Percentiles rank a stretch among this genome's conserved stretches.
Conservation (phyloP, 1,140 invertebrate genomes). For the Pogonomyrmex californicus region DNA sequence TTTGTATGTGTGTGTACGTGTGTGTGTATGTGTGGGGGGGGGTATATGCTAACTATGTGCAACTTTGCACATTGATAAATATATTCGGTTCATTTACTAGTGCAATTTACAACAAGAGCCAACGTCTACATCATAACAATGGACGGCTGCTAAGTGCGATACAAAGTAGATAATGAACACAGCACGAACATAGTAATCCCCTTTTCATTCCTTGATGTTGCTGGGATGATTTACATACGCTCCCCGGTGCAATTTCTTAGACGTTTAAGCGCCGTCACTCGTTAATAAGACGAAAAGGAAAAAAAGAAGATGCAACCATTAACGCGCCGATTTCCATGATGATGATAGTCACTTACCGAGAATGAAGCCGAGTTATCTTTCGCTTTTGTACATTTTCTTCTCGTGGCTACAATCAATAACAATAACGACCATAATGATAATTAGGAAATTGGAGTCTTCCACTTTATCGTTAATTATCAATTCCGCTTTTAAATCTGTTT, state of each 20-base stretch:
- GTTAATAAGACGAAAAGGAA: slow-evolving; percentile 66
- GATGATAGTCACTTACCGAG: slow-evolving; percentile 60
- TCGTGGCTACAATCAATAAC: neutral
- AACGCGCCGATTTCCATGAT: slow-evolving; percentile 40
- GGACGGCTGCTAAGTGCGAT: slow-evolving; percentile 27
- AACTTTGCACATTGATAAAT: neutral
- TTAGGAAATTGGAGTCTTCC: neutral
- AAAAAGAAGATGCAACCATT: slow-evolving; percentile 44
- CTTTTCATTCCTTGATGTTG: neutral
- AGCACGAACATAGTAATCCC: slow-evolving; percentile 1
- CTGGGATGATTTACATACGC: slow-evolving; percentile 65
- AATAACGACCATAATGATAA: neutral
- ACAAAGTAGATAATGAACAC: slow-evolving; percentile 54
- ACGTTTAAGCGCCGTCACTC: slow-evolving; percentile 33
- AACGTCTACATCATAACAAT: slow-evolving; percentile 29
- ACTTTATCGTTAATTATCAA: too few relatives aligned
- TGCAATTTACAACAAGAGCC: slow-evolving; percentile 8
- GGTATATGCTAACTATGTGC: too few relatives aligned
- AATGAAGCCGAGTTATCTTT: neutral
- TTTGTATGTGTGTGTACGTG: too few relatives aligned
- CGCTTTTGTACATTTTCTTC: neutral
- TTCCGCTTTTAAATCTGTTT: neutral
- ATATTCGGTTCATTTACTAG: slow-evolving; percentile 20
- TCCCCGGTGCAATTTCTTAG: slow-evolving; percentile 22
- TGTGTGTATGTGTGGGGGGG: too few relatives aligned